These are phyloP conservation scores for Leptinotarsa peninsularis DNA, from an alignment of 2,888 invertebrate genomes.

Conservation along the genomic window DNA sequence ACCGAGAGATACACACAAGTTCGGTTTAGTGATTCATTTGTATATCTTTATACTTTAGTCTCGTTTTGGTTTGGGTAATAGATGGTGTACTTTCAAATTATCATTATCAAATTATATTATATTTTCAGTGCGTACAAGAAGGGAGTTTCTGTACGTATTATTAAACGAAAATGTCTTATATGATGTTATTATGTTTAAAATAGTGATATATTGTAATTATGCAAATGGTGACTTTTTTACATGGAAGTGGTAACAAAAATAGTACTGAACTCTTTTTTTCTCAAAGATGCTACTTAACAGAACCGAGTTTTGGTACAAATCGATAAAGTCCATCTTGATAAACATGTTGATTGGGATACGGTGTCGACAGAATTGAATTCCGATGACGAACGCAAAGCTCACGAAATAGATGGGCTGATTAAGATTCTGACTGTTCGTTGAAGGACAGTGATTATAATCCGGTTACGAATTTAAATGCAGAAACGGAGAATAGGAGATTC, in stretches of 20 bases:
- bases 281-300: not conserved
- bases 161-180: not conserved
- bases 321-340: not conserved
- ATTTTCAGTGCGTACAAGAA: too few relatives aligned
- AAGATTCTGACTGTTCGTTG: not conserved
- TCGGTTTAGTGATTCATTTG: too few relatives aligned
- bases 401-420: not conserved
- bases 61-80: too few relatives aligned
- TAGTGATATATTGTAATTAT: not conserved
- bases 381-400: not conserved
- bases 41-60: too few relatives aligned
- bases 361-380: not conserved
- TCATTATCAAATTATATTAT: too few relatives aligned
- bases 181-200: not conserved
- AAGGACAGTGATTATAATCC: not conserved
- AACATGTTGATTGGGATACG: not conserved
- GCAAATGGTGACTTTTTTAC: not conserved
- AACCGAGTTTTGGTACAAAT: not conserved
- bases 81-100: too few relatives aligned
- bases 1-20: too few relatives aligned
- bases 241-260: not conserved
- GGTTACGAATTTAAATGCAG: not conserved
- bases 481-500: not conserved
- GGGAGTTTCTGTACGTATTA: not conserved
- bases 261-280: not conserved